Evolutionary conservation across 1,140 invertebrate species (phyloP).

Genomic region (Platorchestia sp.): DNA sequence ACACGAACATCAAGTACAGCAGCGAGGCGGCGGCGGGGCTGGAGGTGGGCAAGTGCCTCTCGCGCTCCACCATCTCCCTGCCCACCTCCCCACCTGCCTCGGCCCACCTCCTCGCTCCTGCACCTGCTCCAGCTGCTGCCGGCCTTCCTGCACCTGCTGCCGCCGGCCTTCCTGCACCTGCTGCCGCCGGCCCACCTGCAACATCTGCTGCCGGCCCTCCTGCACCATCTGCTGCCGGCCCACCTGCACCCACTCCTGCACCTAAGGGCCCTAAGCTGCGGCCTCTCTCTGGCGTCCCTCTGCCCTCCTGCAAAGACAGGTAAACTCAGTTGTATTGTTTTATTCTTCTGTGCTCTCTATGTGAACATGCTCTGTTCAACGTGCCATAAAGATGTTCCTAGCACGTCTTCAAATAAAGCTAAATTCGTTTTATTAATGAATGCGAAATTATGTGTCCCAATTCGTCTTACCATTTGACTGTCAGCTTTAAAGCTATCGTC

Average conservation of each 20-base stretch:
- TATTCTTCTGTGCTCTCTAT: too few relatives aligned
- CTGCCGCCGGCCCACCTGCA: not conserved
- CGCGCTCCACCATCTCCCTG: conserved; percentile 69
- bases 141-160: conserved; percentile 24
- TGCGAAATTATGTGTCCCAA: not conserved
- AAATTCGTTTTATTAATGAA: not conserved
- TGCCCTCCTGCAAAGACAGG: not conserved
- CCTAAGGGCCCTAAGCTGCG: not conserved
- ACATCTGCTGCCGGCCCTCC: not conserved
- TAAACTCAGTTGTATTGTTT: not conserved
- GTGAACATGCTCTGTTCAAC: too few relatives aligned
- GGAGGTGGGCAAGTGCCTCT: conserved; percentile 67
- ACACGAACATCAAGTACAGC: conserved; percentile 86
- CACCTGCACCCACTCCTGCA: not conserved
- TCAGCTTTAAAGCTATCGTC: not conserved
- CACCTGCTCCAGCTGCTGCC: conserved; percentile 56
- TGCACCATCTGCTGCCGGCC: not conserved
- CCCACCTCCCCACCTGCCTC: conserved; percentile 69
- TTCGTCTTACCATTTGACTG: not conserved
- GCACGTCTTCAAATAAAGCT: too few relatives aligned
- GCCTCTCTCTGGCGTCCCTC: not conserved
- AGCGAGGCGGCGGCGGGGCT: conserved; percentile 70
- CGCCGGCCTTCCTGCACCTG: conserved; percentile 57
- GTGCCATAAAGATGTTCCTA: too few relatives aligned
- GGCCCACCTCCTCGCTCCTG: conserved; percentile 63